These are phyloP conservation scores for Criorhina ranunculi DNA, from an alignment of 2,888 invertebrate genomes.

Conservation along the genomic window DNA sequence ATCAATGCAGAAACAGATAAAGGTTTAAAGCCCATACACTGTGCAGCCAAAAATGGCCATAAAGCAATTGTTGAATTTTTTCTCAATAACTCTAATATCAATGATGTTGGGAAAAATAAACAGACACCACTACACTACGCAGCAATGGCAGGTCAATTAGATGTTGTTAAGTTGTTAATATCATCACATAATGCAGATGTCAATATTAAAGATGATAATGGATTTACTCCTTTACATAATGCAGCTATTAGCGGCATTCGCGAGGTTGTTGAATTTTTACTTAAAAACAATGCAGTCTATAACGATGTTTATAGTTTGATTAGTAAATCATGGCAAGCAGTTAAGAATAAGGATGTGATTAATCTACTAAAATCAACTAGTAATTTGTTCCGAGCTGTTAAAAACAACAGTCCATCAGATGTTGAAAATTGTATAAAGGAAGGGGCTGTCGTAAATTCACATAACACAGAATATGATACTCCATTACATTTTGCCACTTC, in stretches of 20 bases:
- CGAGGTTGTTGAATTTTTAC: constrained; percentile 27
- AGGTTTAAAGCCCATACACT: constrained; percentile 31
- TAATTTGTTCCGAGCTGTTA: constrained; percentile 11
- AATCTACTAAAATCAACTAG: not conserved
- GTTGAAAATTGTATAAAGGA: constrained; percentile 1
- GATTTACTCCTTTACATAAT: constrained; percentile 25
- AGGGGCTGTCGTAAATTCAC: constrained; percentile 14
- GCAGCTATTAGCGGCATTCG: constrained; percentile 12
- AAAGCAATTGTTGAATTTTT: constrained; percentile 30
- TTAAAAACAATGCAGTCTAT: constrained; percentile 39
- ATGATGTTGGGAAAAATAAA: constrained; percentile 5
- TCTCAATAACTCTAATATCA: constrained; percentile 19
- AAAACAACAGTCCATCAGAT: not conserved
- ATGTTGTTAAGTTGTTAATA: constrained; percentile 8
- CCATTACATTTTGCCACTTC: constrained; percentile 66
- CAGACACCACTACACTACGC: constrained; percentile 58
- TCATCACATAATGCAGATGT: constrained; percentile 12
- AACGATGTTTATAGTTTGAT: not conserved
- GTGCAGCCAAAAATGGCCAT: constrained; percentile 28
- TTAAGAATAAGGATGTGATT: not conserved
- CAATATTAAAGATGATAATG: constrained; percentile 28
- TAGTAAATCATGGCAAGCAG: constrained; percentile 2
- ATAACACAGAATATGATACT: not conserved
- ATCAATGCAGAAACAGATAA: constrained; percentile 11
- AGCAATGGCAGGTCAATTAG: constrained; percentile 73